Conservation (phyloP, 2,113 vertebrate genomes). For the Chitala chitala region DNA sequence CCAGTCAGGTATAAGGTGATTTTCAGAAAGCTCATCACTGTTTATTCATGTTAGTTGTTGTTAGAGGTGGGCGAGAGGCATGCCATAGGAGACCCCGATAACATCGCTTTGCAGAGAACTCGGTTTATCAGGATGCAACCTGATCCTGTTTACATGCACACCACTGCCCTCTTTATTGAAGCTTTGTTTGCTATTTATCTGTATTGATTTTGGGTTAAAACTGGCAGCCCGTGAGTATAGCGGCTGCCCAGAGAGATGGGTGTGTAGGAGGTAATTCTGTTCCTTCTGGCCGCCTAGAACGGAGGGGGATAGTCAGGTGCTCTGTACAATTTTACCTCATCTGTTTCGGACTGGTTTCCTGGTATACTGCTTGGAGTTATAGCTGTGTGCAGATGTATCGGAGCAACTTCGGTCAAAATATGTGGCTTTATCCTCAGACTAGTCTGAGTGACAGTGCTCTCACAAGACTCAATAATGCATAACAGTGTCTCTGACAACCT, state of each 20-base stretch:
- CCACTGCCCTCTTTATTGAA: not conserved
- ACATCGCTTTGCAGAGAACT: not conserved
- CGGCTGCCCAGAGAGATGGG: not conserved
- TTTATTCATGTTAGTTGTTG: not conserved
- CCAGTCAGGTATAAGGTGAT: too few species aligned
- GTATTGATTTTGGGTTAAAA: conserved; percentile 21
- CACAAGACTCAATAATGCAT: too few species aligned
- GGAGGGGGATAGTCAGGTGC: not conserved
- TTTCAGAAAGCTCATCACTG: too few species aligned
- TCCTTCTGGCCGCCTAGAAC: too few species aligned
- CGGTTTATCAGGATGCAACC: not conserved
- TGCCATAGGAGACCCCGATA: not conserved
- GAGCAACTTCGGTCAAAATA: too few species aligned
- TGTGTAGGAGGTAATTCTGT: not conserved
- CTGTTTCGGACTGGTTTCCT: too few species aligned
- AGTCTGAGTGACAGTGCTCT: too few species aligned
- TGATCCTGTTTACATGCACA: not conserved
- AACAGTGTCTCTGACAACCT: too few species aligned
- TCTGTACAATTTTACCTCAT: too few species aligned
- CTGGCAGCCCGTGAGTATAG: not conserved
- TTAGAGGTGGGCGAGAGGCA: not conserved
- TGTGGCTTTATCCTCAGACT: too few species aligned
- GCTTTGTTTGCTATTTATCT: conserved; percentile 11
- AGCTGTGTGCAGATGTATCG: too few species aligned
- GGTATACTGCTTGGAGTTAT: too few species aligned